A percentile compares a stretch with the other conserved stretches of the same genome.
phyloP scores from a whole-genome alignment of 2,113 vertebrate species.

The Amazona vittata region DNA sequence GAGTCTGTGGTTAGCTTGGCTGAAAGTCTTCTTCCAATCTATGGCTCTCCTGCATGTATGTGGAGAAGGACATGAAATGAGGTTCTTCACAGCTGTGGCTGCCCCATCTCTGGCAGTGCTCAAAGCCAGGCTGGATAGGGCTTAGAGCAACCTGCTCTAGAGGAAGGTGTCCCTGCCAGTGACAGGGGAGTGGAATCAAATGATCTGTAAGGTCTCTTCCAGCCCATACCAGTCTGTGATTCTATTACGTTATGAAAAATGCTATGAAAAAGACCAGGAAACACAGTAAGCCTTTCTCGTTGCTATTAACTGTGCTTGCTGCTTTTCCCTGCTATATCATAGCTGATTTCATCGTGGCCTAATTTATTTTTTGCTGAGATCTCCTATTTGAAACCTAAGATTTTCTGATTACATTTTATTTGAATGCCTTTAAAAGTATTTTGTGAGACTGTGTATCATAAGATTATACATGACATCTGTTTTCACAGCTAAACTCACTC shows the following conservation, averaged over 20 bases:
- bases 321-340: neutral
- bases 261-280: neutral
- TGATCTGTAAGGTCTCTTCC: neutral
- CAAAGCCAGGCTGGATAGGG: neutral
- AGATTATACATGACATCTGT: neutral
- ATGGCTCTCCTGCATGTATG: neutral
- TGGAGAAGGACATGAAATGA: neutral
- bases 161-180: neutral
- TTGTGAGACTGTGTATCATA: neutral
- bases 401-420: neutral
- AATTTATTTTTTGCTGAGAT: neutral
- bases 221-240: neutral
- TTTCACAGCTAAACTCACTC: constrained; percentile 26
- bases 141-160: neutral
- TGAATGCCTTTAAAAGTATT: neutral
- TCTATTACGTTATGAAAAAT: neutral
- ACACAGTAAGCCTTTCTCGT: neutral
- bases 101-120: neutral
- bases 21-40: neutral
- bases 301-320: neutral
- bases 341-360: neutral
- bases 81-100: neutral
- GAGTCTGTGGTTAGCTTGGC: neutral
- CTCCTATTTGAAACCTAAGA: neutral
- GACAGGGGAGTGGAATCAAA: neutral